These are phyloP conservation scores for Molorchus minor DNA, from an alignment of 2,888 invertebrate genomes.

Conservation along the genomic window DNA sequence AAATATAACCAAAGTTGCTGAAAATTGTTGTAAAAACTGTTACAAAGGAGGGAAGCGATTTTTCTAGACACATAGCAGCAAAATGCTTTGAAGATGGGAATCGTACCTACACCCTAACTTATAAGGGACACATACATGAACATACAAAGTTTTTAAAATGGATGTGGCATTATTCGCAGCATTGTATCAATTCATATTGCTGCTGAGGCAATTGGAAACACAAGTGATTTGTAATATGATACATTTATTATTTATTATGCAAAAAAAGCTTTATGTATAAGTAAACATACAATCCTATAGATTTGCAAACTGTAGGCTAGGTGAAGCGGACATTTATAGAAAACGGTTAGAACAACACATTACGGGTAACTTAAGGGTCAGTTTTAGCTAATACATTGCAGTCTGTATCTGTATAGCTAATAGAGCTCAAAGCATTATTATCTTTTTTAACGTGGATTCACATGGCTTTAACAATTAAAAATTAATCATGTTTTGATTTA, in stretches of 20 bases:
- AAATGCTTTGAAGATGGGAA: slow-evolving; percentile 55
- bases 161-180: slow-evolving; percentile 54
- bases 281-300: slow-evolving; percentile 56
- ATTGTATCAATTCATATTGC: slow-evolving; percentile 64
- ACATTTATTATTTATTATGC: slow-evolving; percentile 51
- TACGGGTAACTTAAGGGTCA: slow-evolving; percentile 25
- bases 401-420: no score
- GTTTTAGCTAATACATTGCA: slow-evolving; percentile 4
- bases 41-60: slow-evolving; percentile 53
- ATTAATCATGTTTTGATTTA: no score
- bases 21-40: slow-evolving; percentile 25
- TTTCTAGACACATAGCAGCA: slow-evolving; percentile 58
- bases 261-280: slow-evolving; percentile 52
- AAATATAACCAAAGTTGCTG: slow-evolving; percentile 18
- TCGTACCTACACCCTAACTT: slow-evolving; percentile 51
- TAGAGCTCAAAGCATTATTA: no score
- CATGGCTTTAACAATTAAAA: no score
- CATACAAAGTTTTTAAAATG: slow-evolving; percentile 48
- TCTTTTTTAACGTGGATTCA: no score
- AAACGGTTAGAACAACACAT: slow-evolving; percentile 42
- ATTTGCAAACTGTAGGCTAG: slow-evolving; percentile 58
- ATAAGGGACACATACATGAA: slow-evolving; percentile 46
- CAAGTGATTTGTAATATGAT: slow-evolving; percentile 52
- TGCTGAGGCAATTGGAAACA: slow-evolving; percentile 56
- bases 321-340: slow-evolving; percentile 60